A percentile compares a stretch with the other conserved stretches of the same genome.
phyloP scores from a whole-genome alignment of 1,140 invertebrate genomes.

The Psilanteris sp. region DNA sequence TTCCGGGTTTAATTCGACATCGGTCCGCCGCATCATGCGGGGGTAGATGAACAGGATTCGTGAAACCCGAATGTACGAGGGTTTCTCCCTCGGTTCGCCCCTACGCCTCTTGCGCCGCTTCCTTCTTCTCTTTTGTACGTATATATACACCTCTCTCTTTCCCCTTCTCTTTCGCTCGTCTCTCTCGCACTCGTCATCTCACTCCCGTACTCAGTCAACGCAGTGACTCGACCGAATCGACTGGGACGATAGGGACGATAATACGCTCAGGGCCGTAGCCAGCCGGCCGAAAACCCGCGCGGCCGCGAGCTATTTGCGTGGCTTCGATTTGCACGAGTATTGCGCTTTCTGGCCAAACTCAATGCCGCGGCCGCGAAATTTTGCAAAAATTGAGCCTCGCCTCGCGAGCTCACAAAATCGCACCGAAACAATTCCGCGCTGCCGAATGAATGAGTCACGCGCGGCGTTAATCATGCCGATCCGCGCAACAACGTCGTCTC shows the following conservation, averaged over 20 bases:
- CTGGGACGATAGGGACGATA: slow-evolving; percentile 64
- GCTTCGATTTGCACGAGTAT: too few relatives aligned
- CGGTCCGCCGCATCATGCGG: slow-evolving; percentile 58
- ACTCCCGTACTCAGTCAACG: slow-evolving; percentile 48
- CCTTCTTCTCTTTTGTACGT: slow-evolving; percentile 6
- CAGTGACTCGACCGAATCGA: slow-evolving; percentile 63
- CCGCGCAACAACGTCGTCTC: too few relatives aligned
- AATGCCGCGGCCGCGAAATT: too few relatives aligned
- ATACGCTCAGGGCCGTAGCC: slow-evolving; percentile 39
- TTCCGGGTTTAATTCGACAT: slow-evolving; percentile 74
- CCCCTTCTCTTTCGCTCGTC: slow-evolving; percentile 15
- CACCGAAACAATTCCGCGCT: too few relatives aligned
- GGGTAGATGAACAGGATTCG: slow-evolving; percentile 67
- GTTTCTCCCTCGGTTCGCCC: slow-evolving; percentile 51
- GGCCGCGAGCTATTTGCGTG: slow-evolving; percentile 1
- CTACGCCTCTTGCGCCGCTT: slow-evolving; percentile 1
- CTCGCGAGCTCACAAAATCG: too few relatives aligned
- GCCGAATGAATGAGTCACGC: too few relatives aligned
- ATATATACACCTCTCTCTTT: background rate
- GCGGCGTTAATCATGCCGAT: too few relatives aligned
- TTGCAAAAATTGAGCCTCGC: too few relatives aligned
- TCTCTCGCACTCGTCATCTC: slow-evolving; percentile 33
- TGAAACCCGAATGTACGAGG: slow-evolving; percentile 73
- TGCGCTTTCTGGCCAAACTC: too few relatives aligned
- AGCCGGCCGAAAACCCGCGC: background rate